These are phyloP conservation scores for Zaprionus vittiger DNA, from an alignment of 1,140 invertebrate genomes.

Conservation along the genomic window DNA sequence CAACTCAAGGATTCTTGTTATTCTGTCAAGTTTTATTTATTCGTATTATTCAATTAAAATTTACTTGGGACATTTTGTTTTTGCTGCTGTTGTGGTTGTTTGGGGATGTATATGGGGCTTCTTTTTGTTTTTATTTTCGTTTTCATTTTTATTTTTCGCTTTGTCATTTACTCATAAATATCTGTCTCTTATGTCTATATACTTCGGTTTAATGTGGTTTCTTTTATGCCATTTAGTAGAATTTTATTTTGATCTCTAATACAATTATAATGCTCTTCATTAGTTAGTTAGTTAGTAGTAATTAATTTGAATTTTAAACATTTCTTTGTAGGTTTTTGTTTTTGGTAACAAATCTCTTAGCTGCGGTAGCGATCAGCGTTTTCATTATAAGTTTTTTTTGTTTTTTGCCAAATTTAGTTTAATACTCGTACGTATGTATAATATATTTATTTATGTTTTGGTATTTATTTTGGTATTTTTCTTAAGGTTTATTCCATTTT, in stretches of 20 bases:
- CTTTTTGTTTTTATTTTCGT: conserved; percentile 33
- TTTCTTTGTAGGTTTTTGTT: conserved; percentile 52
- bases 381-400: conserved; percentile 46
- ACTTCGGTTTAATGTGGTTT: conserved; percentile 61
- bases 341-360: conserved; percentile 56
- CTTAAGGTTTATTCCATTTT: conserved; percentile 2
- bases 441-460: conserved; percentile 52
- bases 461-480: conserved; percentile 29
- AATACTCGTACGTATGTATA: conserved; percentile 54
- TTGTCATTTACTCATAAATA: conserved; percentile 47
- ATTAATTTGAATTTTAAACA: conserved; percentile 80
- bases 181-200: conserved; percentile 48
- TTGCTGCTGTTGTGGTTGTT: conserved; percentile 45
- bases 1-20: conserved; percentile 1
- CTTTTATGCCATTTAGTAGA: conserved; percentile 67
- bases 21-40: conserved; percentile 69
- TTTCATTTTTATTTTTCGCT: conserved; percentile 7
- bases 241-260: conserved; percentile 79
- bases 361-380: conserved; percentile 42
- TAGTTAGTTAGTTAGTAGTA: conserved; percentile 61
- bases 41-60: conserved; percentile 82
- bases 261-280: conserved; percentile 71
- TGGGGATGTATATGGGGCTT: conserved; percentile 54
- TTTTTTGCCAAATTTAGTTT: conserved; percentile 42
- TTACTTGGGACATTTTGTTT: conserved; percentile 76